phyloP scores from a whole-genome alignment of 1,140 invertebrate genomes.

The Marisa cornuarietis region DNA sequence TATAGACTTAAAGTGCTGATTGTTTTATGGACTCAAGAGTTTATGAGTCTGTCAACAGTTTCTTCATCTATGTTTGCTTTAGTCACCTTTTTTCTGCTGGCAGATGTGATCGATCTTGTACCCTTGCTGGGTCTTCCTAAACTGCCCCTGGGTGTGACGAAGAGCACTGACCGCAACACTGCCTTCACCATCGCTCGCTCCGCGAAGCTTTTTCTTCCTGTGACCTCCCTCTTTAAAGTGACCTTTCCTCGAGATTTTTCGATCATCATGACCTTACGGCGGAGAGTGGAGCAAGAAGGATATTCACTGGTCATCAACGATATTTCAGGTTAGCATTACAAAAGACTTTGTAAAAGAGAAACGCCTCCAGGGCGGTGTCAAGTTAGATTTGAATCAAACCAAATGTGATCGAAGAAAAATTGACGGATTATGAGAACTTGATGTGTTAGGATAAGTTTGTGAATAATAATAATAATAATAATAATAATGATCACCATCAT shows the following conservation, averaged over 20 bases:
- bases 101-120: conserved; percentile 46
- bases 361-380: neutral
- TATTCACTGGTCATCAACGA: conserved; percentile 59
- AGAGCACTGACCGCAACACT: conserved; percentile 29
- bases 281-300: conserved; percentile 33
- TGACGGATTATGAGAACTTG: neutral
- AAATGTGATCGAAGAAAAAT: too few relatives aligned
- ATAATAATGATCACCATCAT: neutral
- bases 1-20: too few relatives aligned
- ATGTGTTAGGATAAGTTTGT: neutral
- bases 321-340: conserved; percentile 43
- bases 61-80: too few relatives aligned
- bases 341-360: neutral
- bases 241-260: conserved; percentile 55
- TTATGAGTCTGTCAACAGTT: too few relatives aligned
- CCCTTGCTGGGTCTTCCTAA: conserved; percentile 41
- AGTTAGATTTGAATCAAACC: neutral
- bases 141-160: conserved; percentile 46
- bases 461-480: neutral
- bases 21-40: too few relatives aligned
- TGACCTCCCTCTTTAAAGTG: conserved; percentile 41
- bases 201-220: conserved; percentile 47
- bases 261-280: conserved; percentile 42
- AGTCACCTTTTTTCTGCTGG: conserved; percentile 11
- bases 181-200: conserved; percentile 46